Conservation (phyloP, 2,113 vertebrate species). For the Hemicordylus capensis region DNA sequence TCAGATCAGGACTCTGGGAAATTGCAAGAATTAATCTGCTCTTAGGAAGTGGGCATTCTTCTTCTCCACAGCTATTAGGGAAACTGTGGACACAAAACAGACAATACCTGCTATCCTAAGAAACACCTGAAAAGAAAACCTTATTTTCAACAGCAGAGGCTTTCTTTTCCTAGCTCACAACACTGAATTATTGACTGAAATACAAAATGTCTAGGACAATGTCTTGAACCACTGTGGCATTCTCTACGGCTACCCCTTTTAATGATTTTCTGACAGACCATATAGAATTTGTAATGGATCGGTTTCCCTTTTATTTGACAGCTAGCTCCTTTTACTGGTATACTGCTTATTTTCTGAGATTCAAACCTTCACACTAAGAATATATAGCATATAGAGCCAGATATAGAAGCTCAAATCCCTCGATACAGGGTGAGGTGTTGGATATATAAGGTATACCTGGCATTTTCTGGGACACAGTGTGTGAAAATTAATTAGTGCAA, state of each 20-base stretch:
- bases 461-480: too few relatives aligned
- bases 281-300: not conserved
- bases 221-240: not conserved
- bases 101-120: not conserved
- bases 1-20: not conserved
- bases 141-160: not conserved
- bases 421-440: not conserved
- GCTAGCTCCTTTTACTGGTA: not conserved
- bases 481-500: not conserved
- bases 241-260: not conserved
- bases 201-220: not conserved
- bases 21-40: not conserved
- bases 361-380: not conserved
- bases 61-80: not conserved
- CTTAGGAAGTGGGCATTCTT: not conserved
- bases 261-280: slow-evolving; percentile 8
- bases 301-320: not conserved
- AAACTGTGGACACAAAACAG: not conserved
- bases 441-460: not conserved
- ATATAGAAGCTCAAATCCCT: not conserved
- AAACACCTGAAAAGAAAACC: not conserved
- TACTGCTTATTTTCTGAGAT: not conserved
- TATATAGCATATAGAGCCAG: too few relatives aligned
- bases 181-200: not conserved
- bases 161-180: not conserved